These are phyloP conservation scores for Beaufortia kweichowensis DNA, from an alignment of 2,113 vertebrate species.

Conservation along the genomic window DNA sequence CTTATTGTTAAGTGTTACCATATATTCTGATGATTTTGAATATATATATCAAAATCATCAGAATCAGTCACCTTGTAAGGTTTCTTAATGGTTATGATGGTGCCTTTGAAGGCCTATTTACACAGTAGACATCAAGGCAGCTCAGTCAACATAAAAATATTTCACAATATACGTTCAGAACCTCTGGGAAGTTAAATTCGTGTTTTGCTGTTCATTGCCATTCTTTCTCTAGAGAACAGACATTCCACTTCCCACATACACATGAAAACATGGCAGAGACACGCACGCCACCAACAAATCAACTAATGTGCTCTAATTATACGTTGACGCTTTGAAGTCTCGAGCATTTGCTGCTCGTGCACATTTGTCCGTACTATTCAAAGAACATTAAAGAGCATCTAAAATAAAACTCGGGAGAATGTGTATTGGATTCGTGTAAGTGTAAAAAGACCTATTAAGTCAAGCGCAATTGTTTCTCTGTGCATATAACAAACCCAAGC, in stretches of 20 bases:
- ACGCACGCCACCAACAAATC: slow-evolving; percentile 41
- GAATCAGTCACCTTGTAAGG: no score
- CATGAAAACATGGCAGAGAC: slow-evolving; percentile 39
- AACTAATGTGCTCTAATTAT: slow-evolving; percentile 33
- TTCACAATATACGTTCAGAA: slow-evolving; percentile 32
- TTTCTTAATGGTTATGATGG: no score
- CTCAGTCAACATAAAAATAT: background rate
- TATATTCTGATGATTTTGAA: no score
- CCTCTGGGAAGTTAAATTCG: slow-evolving; percentile 40
- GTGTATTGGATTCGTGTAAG: background rate
- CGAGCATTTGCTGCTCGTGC: slow-evolving; percentile 20
- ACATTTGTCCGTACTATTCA: slow-evolving; percentile 16
- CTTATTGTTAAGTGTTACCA: no score
- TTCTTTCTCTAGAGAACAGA: slow-evolving; percentile 24
- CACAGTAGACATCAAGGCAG: background rate
- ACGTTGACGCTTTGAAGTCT: slow-evolving; percentile 15
- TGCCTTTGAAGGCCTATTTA: background rate
- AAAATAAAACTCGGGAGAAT: slow-evolving; percentile 23
- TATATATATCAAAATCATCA: no score
- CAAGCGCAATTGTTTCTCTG: background rate
- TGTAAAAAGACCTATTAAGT: slow-evolving; percentile 2
- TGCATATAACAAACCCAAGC: background rate
- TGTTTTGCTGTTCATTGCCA: slow-evolving; percentile 35
- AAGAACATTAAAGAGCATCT: slow-evolving; percentile 33
- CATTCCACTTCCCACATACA: slow-evolving; percentile 32